Base-by-base conservation (phyloP, 2,113 vertebrate genomes). In the Nothoprocta pentlandii region DNA sequence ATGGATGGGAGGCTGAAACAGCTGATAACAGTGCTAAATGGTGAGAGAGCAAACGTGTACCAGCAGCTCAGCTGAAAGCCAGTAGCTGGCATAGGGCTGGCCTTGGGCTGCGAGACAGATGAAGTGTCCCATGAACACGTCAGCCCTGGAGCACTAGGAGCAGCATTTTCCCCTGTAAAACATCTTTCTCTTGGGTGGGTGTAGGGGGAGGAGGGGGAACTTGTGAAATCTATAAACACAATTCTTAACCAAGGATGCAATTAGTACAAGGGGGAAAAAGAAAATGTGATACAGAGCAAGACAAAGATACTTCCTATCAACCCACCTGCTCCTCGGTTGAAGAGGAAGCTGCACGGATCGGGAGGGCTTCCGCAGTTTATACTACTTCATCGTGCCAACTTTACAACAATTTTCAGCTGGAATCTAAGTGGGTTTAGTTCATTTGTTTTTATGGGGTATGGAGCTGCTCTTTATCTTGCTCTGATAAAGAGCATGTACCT, bases 1-100 rank as follows among this genome's bases (percentile, higher is more conserved):
- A 96, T 86, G 77, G 42, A 93, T 94, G 64, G 68, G 68, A 88
- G 53, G 85, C 66, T 94, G 76, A 90, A 81, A 69, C 22, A 90
- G 82, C 90, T 96, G 96, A 95, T 95, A 95, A 96, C 90, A 83
- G 94, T 95, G 92, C 61, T 95, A 95, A 95, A 95, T 91, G 64
- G 85, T 78, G 93, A 94, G 95, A 93, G 93, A 95, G 61, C 85
- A 93, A 96, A 96, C 44, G 94, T 54, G 85, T 34, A 88, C 91
- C 89, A 90, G 94, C 54, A 92, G 89, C 68, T 83, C 39, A 47
- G 76, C 64, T 81, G 79, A 90, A 93, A 84, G 30, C 34, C 22
- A 1, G 2, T 70, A 67, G 87, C 64, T 86, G 81, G 82, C 71
- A 78, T 32, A 77, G 61, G 90, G 34, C 26, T 80, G 41, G 76